phyloP scores from a whole-genome alignment of 2,797 vertebrate species.

The Coregonus sp. region DNA sequence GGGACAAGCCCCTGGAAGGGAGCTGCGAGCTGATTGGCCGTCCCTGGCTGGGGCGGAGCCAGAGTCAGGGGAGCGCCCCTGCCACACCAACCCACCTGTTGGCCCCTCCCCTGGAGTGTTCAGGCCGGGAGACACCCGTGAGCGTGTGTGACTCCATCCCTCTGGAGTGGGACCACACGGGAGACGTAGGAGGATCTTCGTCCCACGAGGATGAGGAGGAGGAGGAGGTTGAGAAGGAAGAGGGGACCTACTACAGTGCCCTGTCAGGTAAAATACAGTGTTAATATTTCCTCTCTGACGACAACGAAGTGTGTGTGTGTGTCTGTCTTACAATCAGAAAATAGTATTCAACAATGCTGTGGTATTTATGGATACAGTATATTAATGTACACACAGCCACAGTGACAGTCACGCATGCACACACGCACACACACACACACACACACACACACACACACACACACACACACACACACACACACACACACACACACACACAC shows the following conservation, averaged over 20 bases:
- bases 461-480: constrained; percentile 10
- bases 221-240: constrained; percentile 60
- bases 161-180: constrained; percentile 97
- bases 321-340: too few species aligned
- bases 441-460: background rate
- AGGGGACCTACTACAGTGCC: constrained; percentile 82
- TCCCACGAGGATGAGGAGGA: constrained; percentile 88
- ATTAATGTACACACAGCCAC: background rate
- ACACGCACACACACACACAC: background rate
- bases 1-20: constrained; percentile 77
- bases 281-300: too few species aligned
- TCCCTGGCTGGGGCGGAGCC: constrained; percentile 60
- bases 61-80: constrained; percentile 51
- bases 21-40: constrained; percentile 73
- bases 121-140: constrained; percentile 89
- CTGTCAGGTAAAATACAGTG: constrained; percentile 82
- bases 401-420: background rate
- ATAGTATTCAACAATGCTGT: too few species aligned
- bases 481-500: constrained; percentile 13
- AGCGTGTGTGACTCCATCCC: constrained; percentile 92
- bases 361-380: too few species aligned
- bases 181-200: constrained; percentile 91
- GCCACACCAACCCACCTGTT: constrained; percentile 83
- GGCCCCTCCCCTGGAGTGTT: constrained; percentile 78
- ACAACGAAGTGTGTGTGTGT: background rate